These are phyloP conservation scores for Isurus oxyrinchus DNA, from an alignment of 2,113 vertebrate species.

Conservation along the genomic window DNA sequence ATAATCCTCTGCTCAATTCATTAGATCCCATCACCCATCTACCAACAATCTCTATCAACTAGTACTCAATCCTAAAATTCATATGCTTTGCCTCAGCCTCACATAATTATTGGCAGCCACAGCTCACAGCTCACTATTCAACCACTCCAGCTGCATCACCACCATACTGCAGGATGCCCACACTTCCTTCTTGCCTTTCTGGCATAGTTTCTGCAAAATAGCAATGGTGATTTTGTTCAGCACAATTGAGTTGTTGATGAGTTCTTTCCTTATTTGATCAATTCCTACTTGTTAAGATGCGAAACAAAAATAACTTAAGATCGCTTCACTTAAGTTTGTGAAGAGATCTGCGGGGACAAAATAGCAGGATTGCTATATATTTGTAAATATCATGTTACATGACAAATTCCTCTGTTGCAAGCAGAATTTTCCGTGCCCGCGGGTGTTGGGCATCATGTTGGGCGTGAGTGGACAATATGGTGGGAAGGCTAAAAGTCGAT, in stretches of 20 bases:
- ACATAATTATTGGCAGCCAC: too few relatives aligned
- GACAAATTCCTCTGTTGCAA: not conserved
- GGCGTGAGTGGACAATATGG: too few relatives aligned
- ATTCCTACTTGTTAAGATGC: not conserved
- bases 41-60: too few relatives aligned
- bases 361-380: not conserved
- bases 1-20: not conserved
- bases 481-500: too few relatives aligned
- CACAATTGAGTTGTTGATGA: not conserved
- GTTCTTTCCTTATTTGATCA: not conserved
- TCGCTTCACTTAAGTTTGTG: not conserved
- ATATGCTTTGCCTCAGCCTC: too few relatives aligned
- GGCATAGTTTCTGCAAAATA: not conserved
- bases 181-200: not conserved
- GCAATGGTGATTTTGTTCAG: not conserved
- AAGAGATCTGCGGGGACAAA: not conserved
- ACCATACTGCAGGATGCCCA: not conserved
- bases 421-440: too few relatives aligned
- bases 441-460: too few relatives aligned
- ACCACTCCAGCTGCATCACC: not conserved
- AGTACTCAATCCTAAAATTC: too few relatives aligned
- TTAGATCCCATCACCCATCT: too few relatives aligned
- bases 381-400: not conserved
- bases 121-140: not conserved
- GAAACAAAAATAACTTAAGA: not conserved